Evolutionary conservation across 2,113 vertebrate genomes (phyloP).

Genomic region (Lepidothrix coronata): DNA sequence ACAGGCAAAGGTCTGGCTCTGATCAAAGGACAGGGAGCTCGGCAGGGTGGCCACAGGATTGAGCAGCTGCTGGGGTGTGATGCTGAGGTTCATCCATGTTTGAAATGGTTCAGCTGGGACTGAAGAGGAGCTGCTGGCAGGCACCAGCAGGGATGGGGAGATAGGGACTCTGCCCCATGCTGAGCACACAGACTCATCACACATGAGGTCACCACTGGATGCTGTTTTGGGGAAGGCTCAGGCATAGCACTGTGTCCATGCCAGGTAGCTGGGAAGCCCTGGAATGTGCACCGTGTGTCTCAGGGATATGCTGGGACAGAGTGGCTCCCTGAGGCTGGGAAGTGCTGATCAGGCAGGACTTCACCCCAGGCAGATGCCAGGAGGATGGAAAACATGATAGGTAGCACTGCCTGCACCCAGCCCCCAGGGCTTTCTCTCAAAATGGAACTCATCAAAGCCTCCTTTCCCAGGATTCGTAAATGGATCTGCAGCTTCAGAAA

Average conservation of each 20-base stretch:
- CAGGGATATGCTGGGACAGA: neutral
- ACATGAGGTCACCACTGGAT: fast-evolving
- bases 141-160: neutral
- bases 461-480: neutral
- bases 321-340: neutral
- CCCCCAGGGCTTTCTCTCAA: neutral
- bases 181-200: neutral
- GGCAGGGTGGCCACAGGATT: neutral
- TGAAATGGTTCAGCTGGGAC: neutral
- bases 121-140: neutral
- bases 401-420: neutral
- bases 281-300: neutral
- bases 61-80: neutral
- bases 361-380: neutral
- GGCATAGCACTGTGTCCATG: neutral
- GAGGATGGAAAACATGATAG: neutral
- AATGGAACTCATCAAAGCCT: neutral
- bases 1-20: neutral
- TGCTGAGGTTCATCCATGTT: fast-evolving
- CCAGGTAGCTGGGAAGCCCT: neutral
- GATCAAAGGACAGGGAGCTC: neutral
- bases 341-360: neutral
- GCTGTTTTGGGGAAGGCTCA: neutral
- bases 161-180: neutral
- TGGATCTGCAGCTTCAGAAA: neutral